Percentiles rank a stretch among this genome's conserved stretches.
phyloP scores from a whole-genome alignment of 1,140 invertebrate species.

The Halyomorpha halys region DNA sequence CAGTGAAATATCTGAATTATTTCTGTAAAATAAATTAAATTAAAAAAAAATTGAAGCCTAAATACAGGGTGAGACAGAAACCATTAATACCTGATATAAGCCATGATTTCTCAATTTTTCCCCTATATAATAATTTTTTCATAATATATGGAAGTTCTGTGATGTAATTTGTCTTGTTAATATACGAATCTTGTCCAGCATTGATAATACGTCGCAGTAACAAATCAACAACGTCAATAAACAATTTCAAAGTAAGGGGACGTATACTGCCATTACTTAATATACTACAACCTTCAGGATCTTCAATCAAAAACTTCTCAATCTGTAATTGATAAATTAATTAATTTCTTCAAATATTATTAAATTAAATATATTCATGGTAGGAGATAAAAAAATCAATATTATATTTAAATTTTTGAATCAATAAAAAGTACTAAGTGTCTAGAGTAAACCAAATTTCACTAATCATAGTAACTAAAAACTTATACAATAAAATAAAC shows the following conservation, averaged over 20 bases:
- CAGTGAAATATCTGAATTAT: too few species aligned
- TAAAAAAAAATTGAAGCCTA: too few species aligned
- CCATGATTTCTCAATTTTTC: slow-evolving; percentile 14
- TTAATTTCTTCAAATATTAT: too few species aligned
- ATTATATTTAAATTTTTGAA: background rate
- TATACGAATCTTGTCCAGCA: background rate
- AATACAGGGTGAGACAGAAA: too few species aligned
- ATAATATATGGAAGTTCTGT: slow-evolving; percentile 8
- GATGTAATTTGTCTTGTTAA: slow-evolving; percentile 11
- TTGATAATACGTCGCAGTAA: background rate
- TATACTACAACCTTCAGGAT: background rate
- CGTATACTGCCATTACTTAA: background rate
- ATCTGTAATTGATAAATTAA: slow-evolving; percentile 2
- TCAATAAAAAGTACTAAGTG: background rate
- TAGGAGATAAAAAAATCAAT: too few species aligned
- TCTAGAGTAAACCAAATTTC: too few species aligned
- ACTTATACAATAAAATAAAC: too few species aligned
- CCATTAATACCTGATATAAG: background rate
- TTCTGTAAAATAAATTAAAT: too few species aligned
- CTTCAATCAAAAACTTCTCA: background rate
- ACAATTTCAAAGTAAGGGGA: slow-evolving; percentile 3
- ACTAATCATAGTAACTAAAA: too few species aligned
- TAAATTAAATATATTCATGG: background rate
- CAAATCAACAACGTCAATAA: slow-evolving; percentile 1
- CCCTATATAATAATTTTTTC: background rate